phyloP scores from a whole-genome alignment of 2,113 vertebrate species.

The Tympanuchus pallidicinctus region DNA sequence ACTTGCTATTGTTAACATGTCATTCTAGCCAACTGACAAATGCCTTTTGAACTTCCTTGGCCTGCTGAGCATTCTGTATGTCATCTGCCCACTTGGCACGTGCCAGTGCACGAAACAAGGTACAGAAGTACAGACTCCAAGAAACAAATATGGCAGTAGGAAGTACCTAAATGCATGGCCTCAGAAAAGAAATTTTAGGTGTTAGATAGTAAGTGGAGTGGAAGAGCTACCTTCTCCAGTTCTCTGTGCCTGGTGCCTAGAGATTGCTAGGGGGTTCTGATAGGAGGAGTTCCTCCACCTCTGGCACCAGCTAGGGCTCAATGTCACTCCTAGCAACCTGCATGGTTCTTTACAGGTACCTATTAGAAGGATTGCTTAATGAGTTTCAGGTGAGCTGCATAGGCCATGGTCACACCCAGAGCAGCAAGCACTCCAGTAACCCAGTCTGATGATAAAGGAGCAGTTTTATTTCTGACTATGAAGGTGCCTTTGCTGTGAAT shows the following conservation, averaged over 20 bases:
- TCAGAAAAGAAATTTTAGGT: neutral
- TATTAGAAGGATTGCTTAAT: neutral
- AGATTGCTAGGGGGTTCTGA: neutral
- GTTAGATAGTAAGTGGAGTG: no score
- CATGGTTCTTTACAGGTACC: fast-evolving
- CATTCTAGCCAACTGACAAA: neutral
- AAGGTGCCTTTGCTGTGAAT: neutral
- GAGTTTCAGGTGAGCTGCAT: neutral
- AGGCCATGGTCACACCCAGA: neutral
- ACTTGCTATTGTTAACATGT: neutral
- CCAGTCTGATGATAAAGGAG: neutral
- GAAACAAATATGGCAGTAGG: neutral
- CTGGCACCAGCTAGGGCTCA: neutral
- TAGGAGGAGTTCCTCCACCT: neutral
- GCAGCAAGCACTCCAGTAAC: fast-evolving
- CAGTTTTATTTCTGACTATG: neutral
- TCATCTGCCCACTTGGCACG: neutral
- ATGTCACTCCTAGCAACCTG: no score
- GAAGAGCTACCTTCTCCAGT: neutral
- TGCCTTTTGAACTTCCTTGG: neutral
- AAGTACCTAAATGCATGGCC: neutral
- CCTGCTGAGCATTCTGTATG: neutral
- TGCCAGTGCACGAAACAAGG: neutral
- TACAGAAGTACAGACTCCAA: neutral
- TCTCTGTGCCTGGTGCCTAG: neutral